Percentiles rank a stretch among this genome's conserved stretches.
These are phyloP conservation scores for Catostomus latipinnis DNA, from an alignment of 2,797 vertebrate species.

Conservation along the genomic window DNA sequence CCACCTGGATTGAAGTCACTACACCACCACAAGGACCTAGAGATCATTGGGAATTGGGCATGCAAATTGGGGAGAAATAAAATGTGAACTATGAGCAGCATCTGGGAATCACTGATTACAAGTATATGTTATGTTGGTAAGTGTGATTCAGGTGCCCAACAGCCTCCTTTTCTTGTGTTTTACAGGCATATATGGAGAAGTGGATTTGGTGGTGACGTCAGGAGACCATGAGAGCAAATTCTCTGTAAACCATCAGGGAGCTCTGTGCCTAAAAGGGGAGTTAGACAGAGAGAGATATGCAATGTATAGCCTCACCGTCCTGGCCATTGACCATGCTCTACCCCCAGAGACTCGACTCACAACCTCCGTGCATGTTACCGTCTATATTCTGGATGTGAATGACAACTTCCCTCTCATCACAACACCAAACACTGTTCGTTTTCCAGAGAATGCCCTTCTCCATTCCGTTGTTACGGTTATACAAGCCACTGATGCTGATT, in stretches of 20 bases:
- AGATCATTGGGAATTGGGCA: too few species aligned
- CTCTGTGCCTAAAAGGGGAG: conserved; percentile 69
- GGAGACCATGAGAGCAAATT: conserved; percentile 70
- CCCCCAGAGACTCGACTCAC: conserved; percentile 66
- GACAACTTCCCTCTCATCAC: conserved; percentile 77
- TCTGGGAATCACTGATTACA: not conserved
- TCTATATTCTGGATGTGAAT: conserved; percentile 75
- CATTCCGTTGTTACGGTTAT: conserved; percentile 69
- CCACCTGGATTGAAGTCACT: too few species aligned
- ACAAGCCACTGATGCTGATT: conserved; percentile 72
- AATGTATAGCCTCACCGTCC: conserved; percentile 73
- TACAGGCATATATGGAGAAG: conserved; percentile 71
- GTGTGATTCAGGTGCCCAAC: conserved; percentile 14
- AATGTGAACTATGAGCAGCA: not conserved
- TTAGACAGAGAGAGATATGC: conserved; percentile 75
- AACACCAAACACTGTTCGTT: conserved; percentile 58
- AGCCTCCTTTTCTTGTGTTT: conserved; percentile 41
- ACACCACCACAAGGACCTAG: too few species aligned
- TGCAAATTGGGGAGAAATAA: not conserved
- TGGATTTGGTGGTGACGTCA: conserved; percentile 64
- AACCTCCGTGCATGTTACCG: conserved; percentile 64
- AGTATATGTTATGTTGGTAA: not conserved
- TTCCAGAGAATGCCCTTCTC: conserved; percentile 72
- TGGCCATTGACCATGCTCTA: conserved; percentile 69
- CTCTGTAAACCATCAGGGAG: conserved; percentile 62